Base-by-base conservation (phyloP, 2,888 invertebrate genomes). In the Standfussiana lucernea region DNA sequence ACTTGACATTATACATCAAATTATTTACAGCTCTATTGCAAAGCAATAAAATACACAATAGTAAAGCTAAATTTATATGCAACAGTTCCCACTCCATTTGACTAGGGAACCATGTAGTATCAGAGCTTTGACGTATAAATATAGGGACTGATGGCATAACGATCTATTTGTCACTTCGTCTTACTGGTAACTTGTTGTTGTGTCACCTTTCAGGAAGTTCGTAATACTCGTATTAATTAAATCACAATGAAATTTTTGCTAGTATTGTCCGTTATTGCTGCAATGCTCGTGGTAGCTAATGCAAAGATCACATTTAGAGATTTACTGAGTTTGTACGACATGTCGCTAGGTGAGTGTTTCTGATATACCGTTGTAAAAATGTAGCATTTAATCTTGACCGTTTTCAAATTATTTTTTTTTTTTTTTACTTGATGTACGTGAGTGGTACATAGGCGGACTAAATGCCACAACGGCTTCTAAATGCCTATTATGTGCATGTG, bases 221-320 rank as follows among this genome's bases (percentile, higher is more conserved):
- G 28, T 61, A 6, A 40, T 80, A 13, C n/a, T n/a, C n/a, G n/a
- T 53, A 62, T 53, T 62, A 28, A 70, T 45, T 37, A 24, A 50
- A 42, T 68, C 28, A 87, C 45, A 50, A 86, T 86, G 88, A 85
- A 87, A 66, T 32, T 75, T 4, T 47, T 79, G 6, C 18, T 15
- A 13, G n/a, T 47, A 37, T 10, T 85, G 35, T 35, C 67, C 13
- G 21, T 59, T 6, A 53, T 78, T 13, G 59, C 72, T 45, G 72
- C 69, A 5, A 35, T 66, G 47, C 35, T 81, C 10, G 21, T 85
- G 45, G 66, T 65, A 50, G 77, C 75, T 21, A 70, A 50, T 37
- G 76, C 77, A n/a, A 18, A 28, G 8, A 32, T 66, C 7, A n/a
- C 67, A 18, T 47, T 75, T 2, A 64, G 24, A 15, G 74, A 78